phyloP scores from a whole-genome alignment of 2,888 invertebrate species.

The Alcis repandata region DNA sequence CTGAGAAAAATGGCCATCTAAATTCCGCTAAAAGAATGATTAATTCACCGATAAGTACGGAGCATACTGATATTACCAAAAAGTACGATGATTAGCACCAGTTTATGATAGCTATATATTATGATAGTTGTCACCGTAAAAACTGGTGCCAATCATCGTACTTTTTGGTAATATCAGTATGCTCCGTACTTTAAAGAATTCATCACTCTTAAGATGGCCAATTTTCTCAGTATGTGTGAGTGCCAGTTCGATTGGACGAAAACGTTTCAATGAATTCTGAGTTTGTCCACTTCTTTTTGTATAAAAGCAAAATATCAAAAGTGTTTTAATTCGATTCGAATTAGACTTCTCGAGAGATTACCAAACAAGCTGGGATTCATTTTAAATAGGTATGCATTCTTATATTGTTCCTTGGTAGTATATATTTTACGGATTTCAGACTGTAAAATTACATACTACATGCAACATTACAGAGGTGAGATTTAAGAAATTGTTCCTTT shows the following conservation, averaged over 20 bases:
- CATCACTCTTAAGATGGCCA: too few relatives aligned
- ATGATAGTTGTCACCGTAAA: too few relatives aligned
- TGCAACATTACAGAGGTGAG: neutral
- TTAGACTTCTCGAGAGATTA: constrained; percentile 18
- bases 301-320: constrained; percentile 32
- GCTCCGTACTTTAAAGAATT: too few relatives aligned
- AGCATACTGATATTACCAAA: too few relatives aligned
- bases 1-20: too few relatives aligned
- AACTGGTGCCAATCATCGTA: too few relatives aligned
- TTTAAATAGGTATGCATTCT: constrained; percentile 15
- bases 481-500: neutral
- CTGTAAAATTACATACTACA: neutral
- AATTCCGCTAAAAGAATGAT: too few relatives aligned
- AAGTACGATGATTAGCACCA: too few relatives aligned
- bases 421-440: neutral
- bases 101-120: too few relatives aligned
- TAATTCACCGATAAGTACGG: too few relatives aligned
- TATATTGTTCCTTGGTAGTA: constrained; percentile 15
- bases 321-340: constrained; percentile 6
- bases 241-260: neutral
- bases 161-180: too few relatives aligned
- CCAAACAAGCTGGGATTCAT: constrained; percentile 24
- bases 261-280: neutral
- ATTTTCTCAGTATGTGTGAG: too few relatives aligned
- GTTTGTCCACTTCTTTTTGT: constrained; percentile 39